Evolutionary conservation across 1,140 invertebrate genomes (phyloP), one percentile per base, ranked within the genome.

Genomic region (Drosophila mayri): DNA sequence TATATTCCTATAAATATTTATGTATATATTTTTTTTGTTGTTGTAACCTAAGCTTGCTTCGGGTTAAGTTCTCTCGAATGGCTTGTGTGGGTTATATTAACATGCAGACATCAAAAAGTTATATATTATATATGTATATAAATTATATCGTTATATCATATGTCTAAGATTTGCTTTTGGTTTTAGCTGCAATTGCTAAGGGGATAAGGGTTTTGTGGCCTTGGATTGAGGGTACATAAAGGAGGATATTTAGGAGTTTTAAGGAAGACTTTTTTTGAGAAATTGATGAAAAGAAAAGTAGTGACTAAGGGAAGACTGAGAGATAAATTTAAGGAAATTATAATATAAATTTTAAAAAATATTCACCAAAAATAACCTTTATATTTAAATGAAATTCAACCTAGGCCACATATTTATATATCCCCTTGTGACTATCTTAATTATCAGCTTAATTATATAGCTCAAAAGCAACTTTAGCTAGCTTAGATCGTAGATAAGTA

Each of bases 101-200:
- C 81, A 88, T 88, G 81, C 85, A 88, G 85, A 88, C 80, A 88
- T 79, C 81, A 80, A 88, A 87, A 90, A 83, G 77, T 84, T 77
- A 84, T 79, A 54, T 76, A 28, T 46, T 38, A n/a, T n/a, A 2
- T 59, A 63, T 59, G 37, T 16, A 43, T 54, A 52, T 67, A 20
- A 16, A 32, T 40, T 64, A 50, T 71, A 58, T 76, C 20, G 35
- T 66, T 66, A 58, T 74, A 71, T 71, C 66, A 72, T 72, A 72
- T 72, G 70, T 72, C 66, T 71, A 71, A 72, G 68, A 71, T 71
- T 72, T 72, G 66, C 52, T 60, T 72, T 50, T 60, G 43, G 16
- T 59, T 71, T 28, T 49, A 59, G 68, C 66, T 59, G 66, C 50
- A n/a, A 30, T 59, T 72, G 22, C 43, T 49, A 3, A 1, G 28